phyloP scores from a whole-genome alignment of 1,140 invertebrate species.

The Oncopodura yosiiana region DNA sequence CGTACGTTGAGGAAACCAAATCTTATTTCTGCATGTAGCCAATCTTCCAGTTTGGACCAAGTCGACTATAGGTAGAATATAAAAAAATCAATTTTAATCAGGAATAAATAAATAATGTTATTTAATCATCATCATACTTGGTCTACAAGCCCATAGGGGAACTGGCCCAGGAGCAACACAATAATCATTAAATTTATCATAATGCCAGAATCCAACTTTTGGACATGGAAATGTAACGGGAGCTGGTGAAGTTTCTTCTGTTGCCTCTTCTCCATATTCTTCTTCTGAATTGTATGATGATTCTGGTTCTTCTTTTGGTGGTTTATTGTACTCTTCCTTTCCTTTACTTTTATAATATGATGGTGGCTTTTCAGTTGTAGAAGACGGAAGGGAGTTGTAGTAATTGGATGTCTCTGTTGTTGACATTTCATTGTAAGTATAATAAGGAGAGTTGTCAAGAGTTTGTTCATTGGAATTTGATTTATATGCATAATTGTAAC shows the following conservation, averaged over 20 bases:
- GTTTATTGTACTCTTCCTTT: background rate
- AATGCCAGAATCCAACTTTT: constrained; percentile 26
- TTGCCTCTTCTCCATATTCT: too few species aligned
- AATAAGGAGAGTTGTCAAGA: too few species aligned
- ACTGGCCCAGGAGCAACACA: constrained; percentile 28
- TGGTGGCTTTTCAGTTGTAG: background rate
- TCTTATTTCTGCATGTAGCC: constrained; percentile 29
- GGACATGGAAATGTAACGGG: constrained; percentile 28
- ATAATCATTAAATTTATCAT: constrained; percentile 22
- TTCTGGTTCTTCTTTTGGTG: background rate
- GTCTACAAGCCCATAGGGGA: constrained; percentile 29
- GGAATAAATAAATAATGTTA: too few species aligned
- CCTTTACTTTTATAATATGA: background rate
- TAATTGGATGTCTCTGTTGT: too few species aligned
- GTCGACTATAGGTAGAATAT: too few species aligned
- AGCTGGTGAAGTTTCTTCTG: too few species aligned
- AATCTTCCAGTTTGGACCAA: constrained; percentile 23
- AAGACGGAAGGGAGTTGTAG: background rate
- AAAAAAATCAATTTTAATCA: too few species aligned
- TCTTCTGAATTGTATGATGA: background rate
- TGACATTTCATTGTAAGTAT: too few species aligned
- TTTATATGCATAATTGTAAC: too few species aligned
- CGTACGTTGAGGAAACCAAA: too few species aligned
- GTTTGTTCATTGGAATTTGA: too few species aligned
- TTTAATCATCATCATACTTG: too few species aligned